These are phyloP conservation scores for Microplitis mediator DNA, from an alignment of 1,140 invertebrate species.

Conservation along the genomic window DNA sequence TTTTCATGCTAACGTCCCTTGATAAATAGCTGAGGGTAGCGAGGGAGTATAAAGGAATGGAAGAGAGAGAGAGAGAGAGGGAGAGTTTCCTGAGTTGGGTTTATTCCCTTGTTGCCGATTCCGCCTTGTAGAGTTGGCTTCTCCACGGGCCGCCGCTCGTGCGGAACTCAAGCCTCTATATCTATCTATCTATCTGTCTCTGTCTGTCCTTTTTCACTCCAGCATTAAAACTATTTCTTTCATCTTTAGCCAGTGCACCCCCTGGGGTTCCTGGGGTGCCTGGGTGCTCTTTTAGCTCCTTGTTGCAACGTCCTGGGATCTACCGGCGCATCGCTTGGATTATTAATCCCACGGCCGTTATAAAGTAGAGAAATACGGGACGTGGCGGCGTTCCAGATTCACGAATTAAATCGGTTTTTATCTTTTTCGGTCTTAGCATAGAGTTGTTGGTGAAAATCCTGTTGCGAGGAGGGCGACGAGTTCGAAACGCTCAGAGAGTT, in stretches of 20 bases:
- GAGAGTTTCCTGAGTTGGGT: not conserved
- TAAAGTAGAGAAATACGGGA: slow-evolving; percentile 29
- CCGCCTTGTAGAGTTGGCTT: slow-evolving; percentile 12
- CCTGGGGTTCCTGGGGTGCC: too few species aligned
- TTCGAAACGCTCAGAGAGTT: not conserved
- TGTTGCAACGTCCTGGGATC: slow-evolving; percentile 12
- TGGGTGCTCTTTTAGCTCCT: not conserved
- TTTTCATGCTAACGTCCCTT: slow-evolving; percentile 3
- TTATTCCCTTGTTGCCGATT: slow-evolving; percentile 26
- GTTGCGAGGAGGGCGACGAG: not conserved
- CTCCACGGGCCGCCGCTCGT: slow-evolving; percentile 22
- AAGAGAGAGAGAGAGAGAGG: too few species aligned
- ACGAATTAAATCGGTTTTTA: slow-evolving; percentile 25
- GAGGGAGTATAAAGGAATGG: not conserved
- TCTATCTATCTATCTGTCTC: not conserved
- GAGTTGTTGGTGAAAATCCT: too few species aligned
- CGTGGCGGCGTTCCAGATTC: slow-evolving; percentile 30
- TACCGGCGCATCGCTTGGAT: slow-evolving; percentile 15
- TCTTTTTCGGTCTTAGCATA: not conserved
- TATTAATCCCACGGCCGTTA: slow-evolving; percentile 31
- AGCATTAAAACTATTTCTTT: not conserved
- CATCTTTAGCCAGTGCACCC: too few species aligned
- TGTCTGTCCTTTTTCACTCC: not conserved
- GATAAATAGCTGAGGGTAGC: slow-evolving; percentile 19
- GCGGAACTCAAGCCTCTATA: slow-evolving; percentile 18